Base-by-base conservation (phyloP, 2,797 vertebrate species). In the Clarias platycephalus region DNA sequence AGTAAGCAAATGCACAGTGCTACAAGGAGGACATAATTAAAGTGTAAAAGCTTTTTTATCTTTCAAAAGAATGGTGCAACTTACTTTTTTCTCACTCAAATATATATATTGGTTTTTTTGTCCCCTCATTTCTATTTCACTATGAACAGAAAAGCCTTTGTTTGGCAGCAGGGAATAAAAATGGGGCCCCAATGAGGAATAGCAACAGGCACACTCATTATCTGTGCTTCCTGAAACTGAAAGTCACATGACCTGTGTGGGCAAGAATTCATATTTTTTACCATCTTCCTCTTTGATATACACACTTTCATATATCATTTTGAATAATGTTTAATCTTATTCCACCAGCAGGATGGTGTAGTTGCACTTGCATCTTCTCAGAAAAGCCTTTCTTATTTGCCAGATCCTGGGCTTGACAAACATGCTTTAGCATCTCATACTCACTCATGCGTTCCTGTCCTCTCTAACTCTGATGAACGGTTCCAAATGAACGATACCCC, bases 171-270 rank as follows among this genome's bases (percentile, higher is more conserved):
- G 64, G 57, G 85, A 88, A 87, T 77, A 86, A 85, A 89, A 83
- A 79, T 28, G 70, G 84, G 82, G 87, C 80, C 76, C 90, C 90
- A 90, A 91, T 90, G 89, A 87, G 85, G 78, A 88, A 88, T 88
- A 86, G 85, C 92, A 91, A 93, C 89, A 93, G 90, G 88, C 86
- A 82, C 83, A 88, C 91, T 96, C 93, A 95, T 96, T 95, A 95
- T 92, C 85, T 87, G 93, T 90, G 80, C 90, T 94, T 94, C 88
- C 82, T 70, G 84, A 90, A 94, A 93, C 91, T 91, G 90, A 88
- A 93, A 92, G 91, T 92, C 91, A 91, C 49, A 82, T 95, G 94
- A 94, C 91, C 92, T 89, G 86, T 88, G 92, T 93, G 91, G 92
- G 93, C 91, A 91, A 49, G 86, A 84, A 82, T 66, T 80, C 15